These are phyloP conservation scores for Microcebus lehilahytsara DNA, from an alignment of 2,113 vertebrate genomes.

Conservation along the genomic window DNA sequence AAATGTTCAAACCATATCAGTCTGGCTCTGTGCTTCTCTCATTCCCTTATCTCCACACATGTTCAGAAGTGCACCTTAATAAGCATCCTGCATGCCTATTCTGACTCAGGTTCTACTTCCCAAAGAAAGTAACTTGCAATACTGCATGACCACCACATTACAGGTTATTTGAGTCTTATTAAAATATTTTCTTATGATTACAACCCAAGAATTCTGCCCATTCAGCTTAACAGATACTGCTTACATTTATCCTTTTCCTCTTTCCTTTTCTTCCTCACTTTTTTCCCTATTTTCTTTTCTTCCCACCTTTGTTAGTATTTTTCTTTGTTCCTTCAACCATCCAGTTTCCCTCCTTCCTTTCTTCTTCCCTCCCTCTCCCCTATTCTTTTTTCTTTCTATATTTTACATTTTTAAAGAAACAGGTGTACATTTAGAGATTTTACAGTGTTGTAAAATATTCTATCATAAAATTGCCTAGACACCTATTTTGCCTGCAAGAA, in stretches of 20 bases:
- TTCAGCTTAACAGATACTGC: background rate
- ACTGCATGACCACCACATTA: rapidly evolving
- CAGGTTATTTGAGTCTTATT: background rate
- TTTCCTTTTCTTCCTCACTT: background rate
- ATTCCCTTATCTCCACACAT: background rate
- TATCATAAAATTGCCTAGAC: constrained; percentile 1
- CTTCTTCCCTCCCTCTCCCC: background rate
- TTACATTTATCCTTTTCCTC: background rate
- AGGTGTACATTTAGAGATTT: background rate
- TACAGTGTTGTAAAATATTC: background rate
- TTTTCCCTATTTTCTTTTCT: background rate
- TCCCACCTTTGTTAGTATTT: background rate
- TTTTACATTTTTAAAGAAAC: constrained; percentile 3
- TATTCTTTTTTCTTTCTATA: background rate
- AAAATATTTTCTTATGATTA: background rate
- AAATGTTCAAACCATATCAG: too few relatives aligned
- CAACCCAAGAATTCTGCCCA: background rate
- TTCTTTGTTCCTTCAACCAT: background rate
- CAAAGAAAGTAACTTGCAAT: background rate
- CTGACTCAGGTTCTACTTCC: background rate
- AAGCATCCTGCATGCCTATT: background rate
- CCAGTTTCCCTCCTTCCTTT: background rate
- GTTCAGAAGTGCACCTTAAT: background rate
- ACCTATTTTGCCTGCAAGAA: constrained; percentile 32
- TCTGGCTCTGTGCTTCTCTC: background rate